phyloP scores from a whole-genome alignment of 2,888 invertebrate species.

The Protodeltote pygarga region DNA sequence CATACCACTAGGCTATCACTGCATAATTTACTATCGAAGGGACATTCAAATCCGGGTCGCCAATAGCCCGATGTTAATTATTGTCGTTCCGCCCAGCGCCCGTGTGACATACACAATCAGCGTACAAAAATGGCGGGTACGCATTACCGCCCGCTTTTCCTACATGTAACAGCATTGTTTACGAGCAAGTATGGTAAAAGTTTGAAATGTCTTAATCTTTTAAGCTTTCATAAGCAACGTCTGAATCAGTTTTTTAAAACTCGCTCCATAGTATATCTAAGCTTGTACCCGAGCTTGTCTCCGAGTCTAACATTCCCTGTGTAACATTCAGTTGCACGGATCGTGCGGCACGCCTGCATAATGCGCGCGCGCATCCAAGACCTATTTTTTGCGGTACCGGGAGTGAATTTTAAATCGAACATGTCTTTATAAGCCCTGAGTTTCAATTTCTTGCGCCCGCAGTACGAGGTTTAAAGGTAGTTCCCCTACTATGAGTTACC shows the following conservation, averaged over 20 bases:
- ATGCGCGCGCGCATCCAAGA: slow-evolving; percentile 73
- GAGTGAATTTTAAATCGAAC: slow-evolving; percentile 82
- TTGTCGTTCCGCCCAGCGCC: too few relatives aligned
- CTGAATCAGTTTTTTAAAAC: slow-evolving; percentile 22
- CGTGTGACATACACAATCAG: too few relatives aligned
- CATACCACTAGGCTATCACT: too few relatives aligned
- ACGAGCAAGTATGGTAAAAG: too few relatives aligned
- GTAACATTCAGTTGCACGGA: slow-evolving; percentile 55
- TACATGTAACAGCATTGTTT: too few relatives aligned
- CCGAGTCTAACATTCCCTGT: slow-evolving; percentile 50
- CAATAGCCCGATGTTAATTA: too few relatives aligned
- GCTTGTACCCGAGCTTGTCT: slow-evolving; percentile 44
- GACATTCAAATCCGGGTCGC: too few relatives aligned
- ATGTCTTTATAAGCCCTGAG: slow-evolving; percentile 74
- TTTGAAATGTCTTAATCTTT: slow-evolving; percentile 23
- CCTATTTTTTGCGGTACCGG: slow-evolving; percentile 82
- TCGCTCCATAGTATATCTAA: slow-evolving; percentile 31
- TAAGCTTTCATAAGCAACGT: slow-evolving; percentile 17
- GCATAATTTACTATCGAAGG: too few relatives aligned
- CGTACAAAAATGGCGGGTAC: too few relatives aligned
- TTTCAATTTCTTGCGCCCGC: slow-evolving; percentile 70
- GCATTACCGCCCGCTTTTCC: too few relatives aligned
- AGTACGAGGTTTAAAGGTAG: slow-evolving; percentile 24
- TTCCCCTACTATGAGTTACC: slow-evolving; percentile 60
- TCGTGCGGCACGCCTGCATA: slow-evolving; percentile 86